phyloP scores from a whole-genome alignment of 2,797 vertebrate genomes.

The Chanos chanos region DNA sequence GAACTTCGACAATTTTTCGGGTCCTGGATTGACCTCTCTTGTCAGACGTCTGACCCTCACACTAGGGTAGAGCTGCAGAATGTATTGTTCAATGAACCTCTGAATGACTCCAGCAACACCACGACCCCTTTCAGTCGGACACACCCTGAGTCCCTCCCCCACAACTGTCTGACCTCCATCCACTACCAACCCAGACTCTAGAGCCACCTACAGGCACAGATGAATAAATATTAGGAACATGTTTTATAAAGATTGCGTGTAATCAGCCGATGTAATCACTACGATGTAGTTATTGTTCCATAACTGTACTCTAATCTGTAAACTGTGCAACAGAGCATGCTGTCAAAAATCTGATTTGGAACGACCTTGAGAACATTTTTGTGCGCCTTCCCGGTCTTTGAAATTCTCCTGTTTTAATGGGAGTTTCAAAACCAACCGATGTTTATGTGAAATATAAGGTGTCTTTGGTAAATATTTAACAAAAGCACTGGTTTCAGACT shows the following conservation, averaged over 20 bases:
- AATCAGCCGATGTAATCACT: too few relatives aligned
- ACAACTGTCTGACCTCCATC: conserved; percentile 15
- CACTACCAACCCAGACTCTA: conserved; percentile 24
- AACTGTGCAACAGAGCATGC: too few relatives aligned
- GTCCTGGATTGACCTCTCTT: neutral
- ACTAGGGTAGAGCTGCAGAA: conserved; percentile 9
- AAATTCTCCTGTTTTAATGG: too few relatives aligned
- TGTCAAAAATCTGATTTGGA: neutral
- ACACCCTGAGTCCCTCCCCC: conserved; percentile 19
- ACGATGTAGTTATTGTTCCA: too few relatives aligned
- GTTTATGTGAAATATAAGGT: too few relatives aligned
- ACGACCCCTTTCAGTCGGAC: conserved; percentile 1
- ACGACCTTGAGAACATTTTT: too few relatives aligned
- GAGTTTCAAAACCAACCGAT: too few relatives aligned
- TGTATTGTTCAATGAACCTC: conserved; percentile 4
- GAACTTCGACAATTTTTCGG: conserved; percentile 15
- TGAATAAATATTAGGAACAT: neutral
- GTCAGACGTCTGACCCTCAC: conserved; percentile 3
- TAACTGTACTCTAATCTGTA: too few relatives aligned
- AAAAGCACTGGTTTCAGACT: too few relatives aligned
- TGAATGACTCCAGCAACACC: conserved; percentile 2
- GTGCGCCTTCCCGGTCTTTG: too few relatives aligned
- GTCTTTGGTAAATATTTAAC: too few relatives aligned
- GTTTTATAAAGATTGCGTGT: too few relatives aligned
- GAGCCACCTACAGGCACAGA: conserved; percentile 17